Evolutionary conservation across 30 jellyfish, hydroid and myxozoan species (phyloP), one percentile per base, ranked within the genome.

Genomic region (Nemopilema nomurai): DNA sequence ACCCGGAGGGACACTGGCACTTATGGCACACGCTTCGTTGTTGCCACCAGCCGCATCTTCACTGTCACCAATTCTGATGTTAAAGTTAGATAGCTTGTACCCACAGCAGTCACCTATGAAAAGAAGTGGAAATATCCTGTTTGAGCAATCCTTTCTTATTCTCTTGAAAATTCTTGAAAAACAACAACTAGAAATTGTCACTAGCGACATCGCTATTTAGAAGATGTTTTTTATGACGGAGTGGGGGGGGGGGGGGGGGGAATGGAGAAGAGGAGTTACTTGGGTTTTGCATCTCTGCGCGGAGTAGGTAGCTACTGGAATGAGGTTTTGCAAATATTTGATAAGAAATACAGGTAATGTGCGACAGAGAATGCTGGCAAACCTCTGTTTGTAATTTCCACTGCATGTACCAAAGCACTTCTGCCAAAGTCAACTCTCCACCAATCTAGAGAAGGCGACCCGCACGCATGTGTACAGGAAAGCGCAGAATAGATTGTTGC

Each of bases 401-500:
- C 31, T 52, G 91, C 24, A 57, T 83, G 74, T 18, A 83, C 80
- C 1, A 71, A 8, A 22, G 91, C 91, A 17, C 81, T 83, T 29
- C 29, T 20, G 20, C 86, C 86, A 67, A 83, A 83, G 57, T 83
- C 91, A 31, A 83, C 91, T 22, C 85, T 70, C 91, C 91, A 83
- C 91, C 91, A 83, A 24, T 80, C 81, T 66, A 71, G 3, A 20
- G 81, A 74, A 16, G 67, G 18, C 20, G 86, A 83, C 71, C 85
- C 69, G 49, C 16, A 16, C 18, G 91, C 71, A 62, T 83, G 91
- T 30, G 86, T 53, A 84, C 91, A 83, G 26, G 86, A 83, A 17
- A 49, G 62, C 0, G 26, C 28, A 19, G 7, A 0, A 0, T 3
- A 71, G 49, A 51, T 62, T 21, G 91, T 62, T 3, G 27, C 22